Conservation (phyloP, 2,113 vertebrate species). For the Ginglymostoma cirratum region DNA sequence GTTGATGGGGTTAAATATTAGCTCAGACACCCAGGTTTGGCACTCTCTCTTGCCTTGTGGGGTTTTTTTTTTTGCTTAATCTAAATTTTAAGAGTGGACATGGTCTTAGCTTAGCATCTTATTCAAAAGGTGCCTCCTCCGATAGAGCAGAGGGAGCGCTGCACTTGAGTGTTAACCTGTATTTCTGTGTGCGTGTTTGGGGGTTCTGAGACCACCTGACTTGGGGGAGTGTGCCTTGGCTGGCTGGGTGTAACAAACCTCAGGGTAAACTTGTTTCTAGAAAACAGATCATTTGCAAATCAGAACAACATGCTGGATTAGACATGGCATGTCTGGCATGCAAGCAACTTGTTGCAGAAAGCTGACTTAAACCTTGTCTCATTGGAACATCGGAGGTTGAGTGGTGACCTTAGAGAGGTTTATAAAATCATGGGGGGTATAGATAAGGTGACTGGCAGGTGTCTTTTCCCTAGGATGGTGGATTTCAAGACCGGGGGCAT, state of each 20-base stretch:
- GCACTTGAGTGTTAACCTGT: not conserved
- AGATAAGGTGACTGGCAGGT: too few relatives aligned
- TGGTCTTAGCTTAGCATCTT: not conserved
- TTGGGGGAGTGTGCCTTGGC: not conserved
- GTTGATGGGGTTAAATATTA: not conserved
- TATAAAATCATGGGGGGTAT: too few relatives aligned
- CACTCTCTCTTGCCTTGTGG: not conserved
- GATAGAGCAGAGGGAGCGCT: not conserved
- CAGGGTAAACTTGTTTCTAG: not conserved
- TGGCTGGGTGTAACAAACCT: not conserved
- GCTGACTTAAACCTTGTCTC: not conserved
- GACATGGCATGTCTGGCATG: not conserved
- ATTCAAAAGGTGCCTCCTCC: not conserved
- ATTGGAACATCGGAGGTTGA: too few relatives aligned
- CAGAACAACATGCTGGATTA: not conserved
- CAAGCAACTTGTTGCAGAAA: not conserved
- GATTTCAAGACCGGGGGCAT: too few relatives aligned
- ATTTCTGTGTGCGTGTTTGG: not conserved
- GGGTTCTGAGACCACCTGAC: not conserved
- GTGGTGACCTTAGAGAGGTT: too few relatives aligned
- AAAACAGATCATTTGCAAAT: not conserved
- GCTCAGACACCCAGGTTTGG: not conserved
- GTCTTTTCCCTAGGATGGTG: too few relatives aligned
- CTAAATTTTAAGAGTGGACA: not conserved
- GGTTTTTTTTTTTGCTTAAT: not conserved